phyloP scores from a whole-genome alignment of 2,113 vertebrate genomes.

The Notechis scutatus region DNA sequence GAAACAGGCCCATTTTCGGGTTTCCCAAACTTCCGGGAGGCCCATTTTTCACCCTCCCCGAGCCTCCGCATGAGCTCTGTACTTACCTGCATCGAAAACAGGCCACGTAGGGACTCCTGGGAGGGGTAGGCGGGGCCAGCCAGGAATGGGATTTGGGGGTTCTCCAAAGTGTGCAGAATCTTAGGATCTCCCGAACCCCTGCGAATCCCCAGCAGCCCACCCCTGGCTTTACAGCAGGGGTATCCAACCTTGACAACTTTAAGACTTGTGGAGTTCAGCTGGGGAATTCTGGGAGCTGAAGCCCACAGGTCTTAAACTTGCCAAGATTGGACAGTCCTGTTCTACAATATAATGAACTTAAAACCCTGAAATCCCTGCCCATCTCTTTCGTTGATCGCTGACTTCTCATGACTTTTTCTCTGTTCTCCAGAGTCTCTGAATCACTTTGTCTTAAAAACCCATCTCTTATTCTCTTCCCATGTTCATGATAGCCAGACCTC shows the following conservation, averaged over 20 bases:
- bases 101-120: too few species aligned
- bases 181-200: too few species aligned
- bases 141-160: too few species aligned
- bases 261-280: not conserved
- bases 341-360: not conserved
- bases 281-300: not conserved
- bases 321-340: not conserved
- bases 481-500: constrained; percentile 73
- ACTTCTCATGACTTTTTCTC: not conserved
- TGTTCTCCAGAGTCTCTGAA: not conserved
- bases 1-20: too few species aligned
- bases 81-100: too few species aligned
- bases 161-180: too few species aligned
- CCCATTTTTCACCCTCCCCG: too few species aligned
- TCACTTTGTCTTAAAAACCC: not conserved
- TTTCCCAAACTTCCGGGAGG: too few species aligned
- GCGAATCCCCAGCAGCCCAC: too few species aligned
- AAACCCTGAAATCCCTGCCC: not conserved
- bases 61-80: too few species aligned
- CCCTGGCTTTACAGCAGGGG: too few species aligned
- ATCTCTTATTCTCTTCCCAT: not conserved
- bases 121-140: too few species aligned
- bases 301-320: not conserved
- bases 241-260: not conserved
- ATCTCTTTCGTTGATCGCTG: not conserved